Percentiles rank a stretch among this genome's conserved stretches.
These are phyloP conservation scores for Rhipidura dahli DNA, from an alignment of 2,113 vertebrate genomes.

Conservation along the genomic window DNA sequence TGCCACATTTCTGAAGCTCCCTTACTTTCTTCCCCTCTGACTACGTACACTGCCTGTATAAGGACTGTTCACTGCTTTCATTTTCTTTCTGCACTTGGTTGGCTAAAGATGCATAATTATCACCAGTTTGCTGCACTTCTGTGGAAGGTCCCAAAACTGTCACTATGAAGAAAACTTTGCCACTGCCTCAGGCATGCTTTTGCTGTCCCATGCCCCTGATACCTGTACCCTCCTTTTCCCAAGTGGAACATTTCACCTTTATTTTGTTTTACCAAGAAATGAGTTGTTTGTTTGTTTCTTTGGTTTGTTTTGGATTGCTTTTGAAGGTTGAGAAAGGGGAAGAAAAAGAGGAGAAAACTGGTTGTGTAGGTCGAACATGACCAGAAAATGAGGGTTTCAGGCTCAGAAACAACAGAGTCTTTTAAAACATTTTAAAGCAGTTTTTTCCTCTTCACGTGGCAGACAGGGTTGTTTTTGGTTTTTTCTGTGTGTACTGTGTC, in stretches of 20 bases:
- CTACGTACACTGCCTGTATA: not conserved
- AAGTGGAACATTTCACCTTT: constrained; percentile 40
- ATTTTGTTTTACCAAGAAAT: constrained; percentile 40
- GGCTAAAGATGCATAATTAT: constrained; percentile 33
- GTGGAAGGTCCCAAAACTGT: not conserved
- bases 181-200: constrained; percentile 61
- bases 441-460: not conserved
- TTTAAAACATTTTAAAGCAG: not conserved
- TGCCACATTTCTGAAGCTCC: not conserved
- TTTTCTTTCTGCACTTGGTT: constrained; percentile 45
- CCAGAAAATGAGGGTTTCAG: not conserved
- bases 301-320: constrained; percentile 32
- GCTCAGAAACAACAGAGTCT: not conserved
- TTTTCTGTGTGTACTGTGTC: not conserved
- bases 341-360: constrained; percentile 14
- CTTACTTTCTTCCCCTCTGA: not conserved
- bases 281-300: constrained; percentile 35
- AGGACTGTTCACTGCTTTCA: constrained; percentile 26
- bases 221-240: constrained; percentile 35
- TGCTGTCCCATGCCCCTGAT: constrained; percentile 38
- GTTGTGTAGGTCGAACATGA: not conserved
- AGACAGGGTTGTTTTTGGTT: not conserved
- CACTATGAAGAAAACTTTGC: constrained; percentile 14
- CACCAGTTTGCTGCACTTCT: constrained; percentile 19
- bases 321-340: not conserved